phyloP scores from a whole-genome alignment of 2,113 vertebrate species.

The Ceyx melanurus region DNA sequence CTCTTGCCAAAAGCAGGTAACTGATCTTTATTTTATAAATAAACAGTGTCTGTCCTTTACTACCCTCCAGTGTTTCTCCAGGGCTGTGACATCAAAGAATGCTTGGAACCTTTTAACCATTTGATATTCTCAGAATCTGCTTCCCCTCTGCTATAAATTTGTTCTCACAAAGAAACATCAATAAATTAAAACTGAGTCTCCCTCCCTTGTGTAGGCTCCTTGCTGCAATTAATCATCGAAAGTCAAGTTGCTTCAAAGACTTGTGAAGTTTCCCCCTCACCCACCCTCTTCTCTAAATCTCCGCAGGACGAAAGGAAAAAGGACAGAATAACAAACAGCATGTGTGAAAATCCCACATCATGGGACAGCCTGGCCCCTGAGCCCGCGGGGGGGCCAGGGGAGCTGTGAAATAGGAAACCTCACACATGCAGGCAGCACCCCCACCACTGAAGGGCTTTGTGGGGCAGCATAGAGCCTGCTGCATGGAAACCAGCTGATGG shows the following conservation, averaged over 20 bases:
- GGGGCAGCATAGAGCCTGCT: neutral
- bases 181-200: conserved; percentile 67
- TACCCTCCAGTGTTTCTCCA: conserved; percentile 38
- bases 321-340: conserved; percentile 63
- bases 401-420: conserved; percentile 56
- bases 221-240: conserved; percentile 56
- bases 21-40: conserved; percentile 74
- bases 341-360: conserved; percentile 73
- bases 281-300: conserved; percentile 1
- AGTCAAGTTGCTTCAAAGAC: conserved; percentile 68
- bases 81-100: conserved; percentile 56
- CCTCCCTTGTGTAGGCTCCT: conserved; percentile 27
- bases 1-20: conserved; percentile 66
- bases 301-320: conserved; percentile 37
- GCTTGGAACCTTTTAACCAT: conserved; percentile 38
- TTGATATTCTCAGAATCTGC: conserved; percentile 39
- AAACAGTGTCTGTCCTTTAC: conserved; percentile 19
- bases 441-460: neutral
- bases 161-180: conserved; percentile 70
- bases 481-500: neutral
- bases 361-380: conserved; percentile 14
- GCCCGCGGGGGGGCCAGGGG: neutral
- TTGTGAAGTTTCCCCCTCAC: conserved; percentile 12
- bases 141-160: conserved; percentile 60
- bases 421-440: conserved; percentile 27